Conservation (phyloP, 2,797 vertebrate genomes). For the Mus caroli region DNA sequence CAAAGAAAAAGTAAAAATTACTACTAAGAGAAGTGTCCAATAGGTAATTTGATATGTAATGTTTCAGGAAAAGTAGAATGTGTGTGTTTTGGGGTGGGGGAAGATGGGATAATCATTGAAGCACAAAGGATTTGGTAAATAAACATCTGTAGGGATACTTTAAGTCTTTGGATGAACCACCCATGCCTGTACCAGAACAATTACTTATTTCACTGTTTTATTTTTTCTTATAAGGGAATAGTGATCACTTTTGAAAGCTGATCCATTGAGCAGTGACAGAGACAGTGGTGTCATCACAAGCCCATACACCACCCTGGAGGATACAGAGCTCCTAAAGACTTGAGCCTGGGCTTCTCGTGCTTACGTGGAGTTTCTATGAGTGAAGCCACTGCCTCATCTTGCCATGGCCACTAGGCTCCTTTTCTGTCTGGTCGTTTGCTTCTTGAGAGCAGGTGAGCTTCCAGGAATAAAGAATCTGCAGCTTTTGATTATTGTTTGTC, state of each 20-base stretch:
- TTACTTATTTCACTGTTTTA: not conserved
- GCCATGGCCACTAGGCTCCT: conserved; percentile 50
- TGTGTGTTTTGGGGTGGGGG: too few relatives aligned
- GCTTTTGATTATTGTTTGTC: not conserved
- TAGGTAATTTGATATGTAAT: not conserved
- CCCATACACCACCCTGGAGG: not conserved
- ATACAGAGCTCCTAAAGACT: not conserved
- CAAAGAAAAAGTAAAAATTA: not conserved
- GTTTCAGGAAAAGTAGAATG: not conserved
- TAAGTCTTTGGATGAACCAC: not conserved
- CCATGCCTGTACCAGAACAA: not conserved
- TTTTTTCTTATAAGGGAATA: not conserved
- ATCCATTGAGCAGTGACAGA: not conserved
- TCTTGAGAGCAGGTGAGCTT: conserved; percentile 36
- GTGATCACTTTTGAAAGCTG: not conserved
- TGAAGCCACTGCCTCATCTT: too few relatives aligned
- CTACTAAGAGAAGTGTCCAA: not conserved
- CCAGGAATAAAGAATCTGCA: not conserved
- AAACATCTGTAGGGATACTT: not conserved
- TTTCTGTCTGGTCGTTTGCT: not conserved
- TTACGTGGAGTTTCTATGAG: not conserved
- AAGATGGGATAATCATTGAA: not conserved
- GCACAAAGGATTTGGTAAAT: not conserved
- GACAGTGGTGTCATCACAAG: not conserved
- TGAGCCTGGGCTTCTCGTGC: not conserved